phyloP scores from a whole-genome alignment of 2,888 invertebrate species.

The Parnassius mnemosyne region DNA sequence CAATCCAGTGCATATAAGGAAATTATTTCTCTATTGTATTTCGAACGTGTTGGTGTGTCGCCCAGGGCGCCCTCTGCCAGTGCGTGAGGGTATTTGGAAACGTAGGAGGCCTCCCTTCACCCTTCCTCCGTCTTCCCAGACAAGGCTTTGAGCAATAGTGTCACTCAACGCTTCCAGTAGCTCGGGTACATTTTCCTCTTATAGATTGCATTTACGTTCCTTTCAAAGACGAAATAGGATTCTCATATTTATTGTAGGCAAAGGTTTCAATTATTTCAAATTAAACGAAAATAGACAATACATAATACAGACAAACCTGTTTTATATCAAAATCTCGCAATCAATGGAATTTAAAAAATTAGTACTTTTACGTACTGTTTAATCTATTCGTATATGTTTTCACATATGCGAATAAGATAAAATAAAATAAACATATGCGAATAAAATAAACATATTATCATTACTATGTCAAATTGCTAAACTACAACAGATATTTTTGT shows the following conservation, averaged over 20 bases:
- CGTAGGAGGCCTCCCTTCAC: constrained; percentile 37
- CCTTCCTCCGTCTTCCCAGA: constrained; percentile 33
- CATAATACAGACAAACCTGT: too few relatives aligned
- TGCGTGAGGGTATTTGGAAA: constrained; percentile 67
- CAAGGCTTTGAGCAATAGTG: constrained; percentile 38
- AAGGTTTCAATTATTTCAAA: constrained; percentile 18
- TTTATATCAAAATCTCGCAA: too few relatives aligned
- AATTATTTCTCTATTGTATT: constrained; percentile 74
- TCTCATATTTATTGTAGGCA: constrained; percentile 5
- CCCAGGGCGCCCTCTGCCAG: constrained; percentile 67
- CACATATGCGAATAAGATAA: too few relatives aligned
- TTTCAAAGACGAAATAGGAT: constrained; percentile 22
- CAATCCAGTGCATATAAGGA: constrained; percentile 73
- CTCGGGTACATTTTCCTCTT: constrained; percentile 25
- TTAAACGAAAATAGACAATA: constrained; percentile 1
- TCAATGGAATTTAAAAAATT: too few relatives aligned
- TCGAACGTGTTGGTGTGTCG: constrained; percentile 62
- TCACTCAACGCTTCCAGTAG: constrained; percentile 39
- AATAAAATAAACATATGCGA: too few relatives aligned
- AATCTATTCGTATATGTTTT: too few relatives aligned
- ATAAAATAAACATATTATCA: too few relatives aligned
- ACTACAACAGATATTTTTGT: too few relatives aligned
- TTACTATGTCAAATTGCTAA: too few relatives aligned
- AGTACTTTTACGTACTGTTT: too few relatives aligned
- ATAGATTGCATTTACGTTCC: constrained; percentile 25